Evolutionary conservation across 2,113 vertebrate species (phyloP).

Genomic region (Paracanthobrama guichenoti): DNA sequence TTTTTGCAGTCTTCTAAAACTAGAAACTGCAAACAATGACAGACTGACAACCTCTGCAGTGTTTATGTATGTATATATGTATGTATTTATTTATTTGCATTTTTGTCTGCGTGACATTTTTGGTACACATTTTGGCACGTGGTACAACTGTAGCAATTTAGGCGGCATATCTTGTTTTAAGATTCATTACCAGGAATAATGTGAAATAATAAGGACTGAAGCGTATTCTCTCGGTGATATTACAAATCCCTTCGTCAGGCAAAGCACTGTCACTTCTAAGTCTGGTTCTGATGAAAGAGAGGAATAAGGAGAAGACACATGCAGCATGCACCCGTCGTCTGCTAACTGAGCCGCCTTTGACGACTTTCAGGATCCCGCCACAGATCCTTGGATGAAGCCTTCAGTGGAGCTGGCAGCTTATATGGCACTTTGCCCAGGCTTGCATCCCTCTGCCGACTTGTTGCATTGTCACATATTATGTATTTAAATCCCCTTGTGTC

Average conservation of each 20-base stretch:
- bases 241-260: constrained; percentile 59
- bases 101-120: constrained; percentile 31
- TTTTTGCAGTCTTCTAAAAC: constrained; percentile 44
- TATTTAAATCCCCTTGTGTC: constrained; percentile 51
- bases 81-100: neutral
- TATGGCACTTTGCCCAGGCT: constrained; percentile 35
- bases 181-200: constrained; percentile 64
- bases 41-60: constrained; percentile 38
- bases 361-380: constrained; percentile 53
- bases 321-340: constrained; percentile 49
- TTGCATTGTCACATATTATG: constrained; percentile 46
- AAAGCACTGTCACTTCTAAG: constrained; percentile 62
- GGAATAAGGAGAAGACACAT: constrained; percentile 58
- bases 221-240: constrained; percentile 56
- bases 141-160: constrained; percentile 36
- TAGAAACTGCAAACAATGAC: constrained; percentile 52
- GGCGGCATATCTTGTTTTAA: constrained; percentile 60
- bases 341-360: constrained; percentile 50
- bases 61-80: constrained; percentile 11
- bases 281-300: constrained; percentile 60
- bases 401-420: constrained; percentile 55
- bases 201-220: constrained; percentile 63
- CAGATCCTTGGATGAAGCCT: constrained; percentile 53
- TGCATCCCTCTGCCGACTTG: constrained; percentile 47
- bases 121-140: too few species aligned